Evolutionary conservation across 2,797 vertebrate species (phyloP), one percentile per base, ranked within the genome.

Genomic region (Crenuchus spilurus): DNA sequence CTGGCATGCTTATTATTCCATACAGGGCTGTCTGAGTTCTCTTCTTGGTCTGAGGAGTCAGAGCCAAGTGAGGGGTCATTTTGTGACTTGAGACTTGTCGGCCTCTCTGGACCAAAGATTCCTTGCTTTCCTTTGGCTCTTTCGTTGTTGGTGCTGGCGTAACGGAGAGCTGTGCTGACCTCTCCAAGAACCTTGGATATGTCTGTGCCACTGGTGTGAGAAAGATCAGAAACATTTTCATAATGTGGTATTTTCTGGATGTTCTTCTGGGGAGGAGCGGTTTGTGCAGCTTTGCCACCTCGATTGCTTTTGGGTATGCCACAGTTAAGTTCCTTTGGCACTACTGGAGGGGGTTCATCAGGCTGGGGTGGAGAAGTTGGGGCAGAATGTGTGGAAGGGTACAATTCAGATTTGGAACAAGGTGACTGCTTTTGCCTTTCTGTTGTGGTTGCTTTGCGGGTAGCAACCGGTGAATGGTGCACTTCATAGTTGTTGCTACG

Each of bases 401-500:
- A 90, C 14, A 91, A 90, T 72, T 94, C 91, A 0, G 90, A 89
- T 82, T 92, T 89, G 64, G 89, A 80, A 14, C 92, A 89, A 0
- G 93, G 89, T 41, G 88, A 86, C 82, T 90, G 88, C 74, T 90
- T 83, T 84, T 92, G 92, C 61, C 92, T 77, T 82, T 94, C 93
- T 0, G 92, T 88, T 62, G 92, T 93, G 58, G 92, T 90, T 80
- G 91, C 94, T 86, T 92, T 90, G 64, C 93, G 90, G 0, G 86
- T 80, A 76, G 94, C 90, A 1, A 93, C 92, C 0, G 95, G 96
- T 0, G 95, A 96, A 78, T 94, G 94, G 84, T 95, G 95, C 14
- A 94, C 94, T 55, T 97, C 96, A 6, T 96, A 94, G 82, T 94
- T 95, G 82, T 95, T 93, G 69, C 95, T 95, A 37, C 97, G 93